These are phyloP conservation scores for Dasyprocta punctata DNA, from an alignment of 2,113 vertebrate species.

Conservation along the genomic window DNA sequence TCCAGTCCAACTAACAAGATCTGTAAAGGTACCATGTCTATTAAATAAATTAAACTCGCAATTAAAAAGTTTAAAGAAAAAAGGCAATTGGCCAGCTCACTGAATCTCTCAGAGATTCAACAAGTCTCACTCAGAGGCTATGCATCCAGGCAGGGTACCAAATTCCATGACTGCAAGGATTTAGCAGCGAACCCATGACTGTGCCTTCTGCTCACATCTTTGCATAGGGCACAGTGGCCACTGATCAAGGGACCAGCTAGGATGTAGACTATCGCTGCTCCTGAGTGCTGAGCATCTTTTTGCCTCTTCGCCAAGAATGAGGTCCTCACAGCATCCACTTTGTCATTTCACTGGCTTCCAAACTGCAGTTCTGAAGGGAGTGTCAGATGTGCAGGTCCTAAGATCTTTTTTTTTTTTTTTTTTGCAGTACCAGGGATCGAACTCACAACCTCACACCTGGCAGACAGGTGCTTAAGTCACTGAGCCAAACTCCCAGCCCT, in stretches of 20 bases:
- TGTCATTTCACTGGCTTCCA: conserved; percentile 1
- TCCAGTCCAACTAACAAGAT: background rate
- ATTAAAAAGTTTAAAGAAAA: background rate
- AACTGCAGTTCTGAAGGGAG: background rate
- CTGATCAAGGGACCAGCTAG: background rate
- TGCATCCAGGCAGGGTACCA: background rate
- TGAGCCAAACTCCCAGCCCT: too few species aligned
- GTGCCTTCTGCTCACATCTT: background rate
- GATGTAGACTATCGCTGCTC: background rate
- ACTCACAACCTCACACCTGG: too few species aligned
- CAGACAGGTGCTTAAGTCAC: too few species aligned
- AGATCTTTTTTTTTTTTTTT: too few species aligned
- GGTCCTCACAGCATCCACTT: background rate
- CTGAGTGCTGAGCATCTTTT: background rate
- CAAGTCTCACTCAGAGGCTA: background rate
- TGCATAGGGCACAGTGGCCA: background rate
- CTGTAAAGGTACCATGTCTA: background rate
- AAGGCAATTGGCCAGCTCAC: background rate
- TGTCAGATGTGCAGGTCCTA: background rate
- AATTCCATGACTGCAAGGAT: background rate
- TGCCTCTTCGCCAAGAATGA: background rate
- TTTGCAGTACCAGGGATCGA: too few species aligned
- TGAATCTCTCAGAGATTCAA: background rate
- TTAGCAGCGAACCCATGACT: background rate
- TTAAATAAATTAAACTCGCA: background rate